Evolutionary conservation across 2,797 vertebrate species (phyloP).

Genomic region (Malacoctenus gilli): DNA sequence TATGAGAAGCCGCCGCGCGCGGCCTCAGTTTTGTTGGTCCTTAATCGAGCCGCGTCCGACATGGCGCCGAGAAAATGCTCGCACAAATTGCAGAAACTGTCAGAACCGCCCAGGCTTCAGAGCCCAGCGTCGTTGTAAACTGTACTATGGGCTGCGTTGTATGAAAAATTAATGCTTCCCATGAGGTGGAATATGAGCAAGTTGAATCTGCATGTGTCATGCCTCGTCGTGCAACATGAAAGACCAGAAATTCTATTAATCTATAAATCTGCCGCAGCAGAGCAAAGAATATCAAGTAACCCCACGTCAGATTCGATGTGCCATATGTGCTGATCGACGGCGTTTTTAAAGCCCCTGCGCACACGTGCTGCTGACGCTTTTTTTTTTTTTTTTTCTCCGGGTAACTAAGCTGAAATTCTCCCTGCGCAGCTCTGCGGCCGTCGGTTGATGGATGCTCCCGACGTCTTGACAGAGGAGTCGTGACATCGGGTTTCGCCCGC

Average conservation of each 20-base stretch:
- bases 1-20: constrained; percentile 1
- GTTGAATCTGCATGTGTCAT: constrained; percentile 41
- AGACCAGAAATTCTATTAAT: constrained; percentile 50
- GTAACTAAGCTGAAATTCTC: constrained; percentile 28
- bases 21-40: constrained; percentile 11
- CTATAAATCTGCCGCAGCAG: constrained; percentile 56
- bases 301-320: constrained; percentile 34
- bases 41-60: constrained; percentile 16
- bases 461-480: constrained; percentile 55
- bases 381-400: constrained; percentile 30
- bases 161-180: constrained; percentile 61
- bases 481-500: constrained; percentile 52
- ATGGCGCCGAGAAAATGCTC: constrained; percentile 28
- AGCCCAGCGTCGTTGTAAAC: constrained; percentile 24
- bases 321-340: constrained; percentile 24
- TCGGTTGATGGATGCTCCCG: constrained; percentile 51
- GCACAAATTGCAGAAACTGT: constrained; percentile 15
- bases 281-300: constrained; percentile 42
- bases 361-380: constrained; percentile 21
- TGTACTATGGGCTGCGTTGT: constrained; percentile 3
- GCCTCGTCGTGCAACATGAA: constrained; percentile 40
- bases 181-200: constrained; percentile 55
- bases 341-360: constrained; percentile 14
- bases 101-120: constrained; percentile 13
- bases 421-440: constrained; percentile 1